These are phyloP conservation scores for Presbytis comata DNA, from an alignment of 2,797 vertebrate species.

Conservation along the genomic window DNA sequence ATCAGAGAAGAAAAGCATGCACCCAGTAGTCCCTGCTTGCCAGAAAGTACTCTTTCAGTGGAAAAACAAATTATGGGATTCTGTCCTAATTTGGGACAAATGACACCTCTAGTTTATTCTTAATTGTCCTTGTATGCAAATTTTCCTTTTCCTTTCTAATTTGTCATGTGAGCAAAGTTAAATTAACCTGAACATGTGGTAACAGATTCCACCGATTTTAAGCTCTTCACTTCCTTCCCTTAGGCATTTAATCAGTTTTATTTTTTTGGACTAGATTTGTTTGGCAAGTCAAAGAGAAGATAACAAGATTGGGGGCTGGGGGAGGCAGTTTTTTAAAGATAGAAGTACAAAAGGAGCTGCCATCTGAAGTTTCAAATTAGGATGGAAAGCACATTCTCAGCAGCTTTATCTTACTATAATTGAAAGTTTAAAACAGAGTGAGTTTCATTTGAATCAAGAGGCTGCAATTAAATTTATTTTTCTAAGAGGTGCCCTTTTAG, in stretches of 20 bases:
- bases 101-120: constrained; percentile 60
- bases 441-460: constrained; percentile 66
- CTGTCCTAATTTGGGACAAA: constrained; percentile 47
- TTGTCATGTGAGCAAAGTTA: constrained; percentile 68
- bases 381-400: constrained; percentile 52
- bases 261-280: constrained; percentile 60
- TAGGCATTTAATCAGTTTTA: constrained; percentile 62
- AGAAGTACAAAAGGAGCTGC: constrained; percentile 60
- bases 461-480: constrained; percentile 75
- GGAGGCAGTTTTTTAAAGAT: constrained; percentile 58
- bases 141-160: constrained; percentile 59
- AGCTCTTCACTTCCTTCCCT: constrained; percentile 46
- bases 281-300: constrained; percentile 64
- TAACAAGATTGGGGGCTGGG: constrained; percentile 48
- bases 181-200: constrained; percentile 62
- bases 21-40: neutral
- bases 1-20: neutral
- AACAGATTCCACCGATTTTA: constrained; percentile 30
- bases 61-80: constrained; percentile 2
- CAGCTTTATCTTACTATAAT: constrained; percentile 56
- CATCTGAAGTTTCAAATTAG: constrained; percentile 60
- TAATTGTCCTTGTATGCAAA: constrained; percentile 63
- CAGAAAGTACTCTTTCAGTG: neutral
- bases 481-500: constrained; percentile 61
- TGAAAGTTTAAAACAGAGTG: constrained; percentile 71